A percentile compares a stretch with the other conserved stretches of the same genome.
Evolutionary conservation across 2,888 invertebrate species (phyloP).

Genomic region (Drosophila rellima): DNA sequence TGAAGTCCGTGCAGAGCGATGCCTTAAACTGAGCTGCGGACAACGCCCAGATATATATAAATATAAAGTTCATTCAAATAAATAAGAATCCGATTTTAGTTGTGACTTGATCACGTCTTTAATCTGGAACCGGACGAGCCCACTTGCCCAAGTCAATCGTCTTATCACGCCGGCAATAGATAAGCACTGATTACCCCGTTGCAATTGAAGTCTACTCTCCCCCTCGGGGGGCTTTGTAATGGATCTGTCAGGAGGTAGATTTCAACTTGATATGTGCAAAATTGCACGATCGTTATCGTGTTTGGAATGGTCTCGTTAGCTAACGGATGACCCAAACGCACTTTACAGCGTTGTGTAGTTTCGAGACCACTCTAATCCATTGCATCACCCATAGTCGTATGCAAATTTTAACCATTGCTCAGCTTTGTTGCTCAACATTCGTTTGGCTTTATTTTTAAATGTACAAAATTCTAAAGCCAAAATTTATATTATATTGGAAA

Average conservation of each 20-base stretch:
- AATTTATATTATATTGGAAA: too few relatives aligned
- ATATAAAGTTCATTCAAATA: conserved; percentile 14
- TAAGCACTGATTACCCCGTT: conserved; percentile 45
- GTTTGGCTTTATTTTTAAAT: neutral
- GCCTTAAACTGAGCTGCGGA: conserved; percentile 24
- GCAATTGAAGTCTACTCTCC: conserved; percentile 26
- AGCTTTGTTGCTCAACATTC: neutral
- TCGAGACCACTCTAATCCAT: conserved; percentile 86
- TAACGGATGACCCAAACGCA: conserved; percentile 78
- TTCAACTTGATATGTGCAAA: conserved; percentile 67
- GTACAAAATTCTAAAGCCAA: too few relatives aligned
- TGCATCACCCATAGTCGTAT: conserved; percentile 81
- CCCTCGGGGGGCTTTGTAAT: conserved; percentile 19
- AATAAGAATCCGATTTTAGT: neutral
- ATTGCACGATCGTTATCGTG: conserved; percentile 83
- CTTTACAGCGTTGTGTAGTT: conserved; percentile 80
- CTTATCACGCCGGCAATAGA: conserved; percentile 42
- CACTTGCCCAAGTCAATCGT: neutral
- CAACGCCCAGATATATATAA: neutral
- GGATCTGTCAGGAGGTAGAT: conserved; percentile 35
- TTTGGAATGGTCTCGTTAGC: conserved; percentile 86
- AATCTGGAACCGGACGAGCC: conserved; percentile 4
- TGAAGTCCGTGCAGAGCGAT: conserved; percentile 30
- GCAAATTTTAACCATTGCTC: conserved; percentile 78
- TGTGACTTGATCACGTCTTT: neutral